phyloP scores from a whole-genome alignment of 2,888 invertebrate genomes.

The Embidobia sp. region DNA sequence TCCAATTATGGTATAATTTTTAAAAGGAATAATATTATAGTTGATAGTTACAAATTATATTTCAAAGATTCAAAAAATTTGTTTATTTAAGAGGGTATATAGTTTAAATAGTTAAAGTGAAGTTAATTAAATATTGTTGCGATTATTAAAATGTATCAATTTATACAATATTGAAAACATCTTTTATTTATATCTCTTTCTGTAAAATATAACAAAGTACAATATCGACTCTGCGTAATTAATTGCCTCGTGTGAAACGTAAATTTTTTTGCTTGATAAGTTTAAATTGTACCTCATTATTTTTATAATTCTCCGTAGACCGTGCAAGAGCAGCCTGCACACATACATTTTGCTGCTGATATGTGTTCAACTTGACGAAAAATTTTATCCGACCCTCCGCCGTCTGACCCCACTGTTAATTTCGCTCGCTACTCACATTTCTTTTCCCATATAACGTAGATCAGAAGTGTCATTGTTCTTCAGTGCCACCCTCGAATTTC shows the following conservation, averaged over 20 bases:
- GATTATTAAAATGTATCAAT: no score
- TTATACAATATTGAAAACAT: no score
- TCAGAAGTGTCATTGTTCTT: constrained; percentile 41
- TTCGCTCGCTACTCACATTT: constrained; percentile 30
- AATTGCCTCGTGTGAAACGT: neutral
- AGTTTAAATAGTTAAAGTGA: no score
- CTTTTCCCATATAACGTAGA: constrained; percentile 20
- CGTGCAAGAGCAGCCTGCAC: neutral
- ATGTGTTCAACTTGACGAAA: constrained; percentile 35
- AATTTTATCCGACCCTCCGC: constrained; percentile 22
- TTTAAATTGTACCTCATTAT: constrained; percentile 8
- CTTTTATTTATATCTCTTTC: no score
- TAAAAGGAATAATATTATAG: no score
- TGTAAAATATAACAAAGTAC: no score
- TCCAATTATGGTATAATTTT: no score
- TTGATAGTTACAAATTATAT: no score
- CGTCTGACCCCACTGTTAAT: constrained; percentile 35
- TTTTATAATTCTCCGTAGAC: constrained; percentile 17
- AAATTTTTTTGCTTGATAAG: neutral
- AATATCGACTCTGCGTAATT: neutral
- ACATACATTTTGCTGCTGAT: constrained; percentile 18
- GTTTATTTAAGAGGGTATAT: no score
- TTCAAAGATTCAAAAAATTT: no score
- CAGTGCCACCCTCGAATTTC: constrained; percentile 11
- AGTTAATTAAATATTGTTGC: no score